Evolutionary conservation across 2,888 invertebrate species (phyloP).

Genomic region (Aporophyla nigra): DNA sequence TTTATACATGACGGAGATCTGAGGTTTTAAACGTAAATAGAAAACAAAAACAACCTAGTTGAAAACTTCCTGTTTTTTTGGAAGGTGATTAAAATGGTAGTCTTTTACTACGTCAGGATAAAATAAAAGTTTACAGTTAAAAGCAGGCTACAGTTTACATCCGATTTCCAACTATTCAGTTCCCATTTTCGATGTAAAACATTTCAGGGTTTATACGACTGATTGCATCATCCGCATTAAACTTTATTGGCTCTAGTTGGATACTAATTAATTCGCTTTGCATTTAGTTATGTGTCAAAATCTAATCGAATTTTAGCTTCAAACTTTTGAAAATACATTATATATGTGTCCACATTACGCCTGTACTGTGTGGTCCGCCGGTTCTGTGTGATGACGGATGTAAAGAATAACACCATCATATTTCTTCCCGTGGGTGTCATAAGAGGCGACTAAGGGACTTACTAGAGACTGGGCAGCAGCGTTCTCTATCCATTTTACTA

Average conservation of each 20-base stretch:
- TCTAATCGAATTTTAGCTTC: neutral
- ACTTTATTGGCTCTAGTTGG: conserved; percentile 14
- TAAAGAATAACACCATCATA: too few species aligned
- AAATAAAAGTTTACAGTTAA: neutral
- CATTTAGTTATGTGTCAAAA: neutral
- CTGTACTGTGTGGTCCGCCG: too few species aligned
- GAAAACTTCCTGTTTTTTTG: too few species aligned
- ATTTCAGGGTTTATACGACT: neutral
- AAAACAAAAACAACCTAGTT: too few species aligned
- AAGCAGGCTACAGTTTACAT: neutral
- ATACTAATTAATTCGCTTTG: conserved; percentile 4
- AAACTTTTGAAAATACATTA: neutral
- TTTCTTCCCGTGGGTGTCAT: too few species aligned
- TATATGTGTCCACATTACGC: neutral
- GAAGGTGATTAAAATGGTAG: neutral
- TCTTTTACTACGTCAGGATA: neutral
- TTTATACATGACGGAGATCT: too few species aligned
- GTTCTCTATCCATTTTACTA: too few species aligned
- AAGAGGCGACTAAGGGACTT: too few species aligned
- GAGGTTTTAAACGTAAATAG: too few species aligned
- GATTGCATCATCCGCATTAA: neutral
- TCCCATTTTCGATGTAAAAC: neutral
- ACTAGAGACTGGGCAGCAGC: too few species aligned
- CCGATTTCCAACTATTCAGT: neutral
- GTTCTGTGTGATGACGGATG: too few species aligned